These are phyloP conservation scores for Xiphorhynchus elegans DNA, from an alignment of 2,113 vertebrate genomes.

Conservation along the genomic window DNA sequence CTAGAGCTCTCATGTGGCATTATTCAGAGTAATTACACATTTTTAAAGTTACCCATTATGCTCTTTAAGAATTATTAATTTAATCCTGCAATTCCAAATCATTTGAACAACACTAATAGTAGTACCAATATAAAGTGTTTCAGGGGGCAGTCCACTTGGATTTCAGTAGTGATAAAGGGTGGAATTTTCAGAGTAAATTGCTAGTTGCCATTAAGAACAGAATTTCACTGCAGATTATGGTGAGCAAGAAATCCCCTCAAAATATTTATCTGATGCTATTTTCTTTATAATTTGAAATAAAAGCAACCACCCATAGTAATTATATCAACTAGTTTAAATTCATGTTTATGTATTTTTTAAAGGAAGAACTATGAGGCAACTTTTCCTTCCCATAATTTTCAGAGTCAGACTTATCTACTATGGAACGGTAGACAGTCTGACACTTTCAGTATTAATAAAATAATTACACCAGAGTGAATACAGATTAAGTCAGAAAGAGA, in stretches of 20 bases:
- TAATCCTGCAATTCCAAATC: neutral
- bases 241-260: neutral
- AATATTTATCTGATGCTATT: neutral
- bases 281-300: neutral
- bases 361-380: neutral
- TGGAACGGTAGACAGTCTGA: neutral
- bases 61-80: neutral
- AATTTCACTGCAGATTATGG: neutral
- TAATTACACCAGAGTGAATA: neutral
- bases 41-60: neutral
- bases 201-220: neutral
- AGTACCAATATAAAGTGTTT: neutral
- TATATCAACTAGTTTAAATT: neutral
- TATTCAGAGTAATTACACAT: neutral
- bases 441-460: neutral
- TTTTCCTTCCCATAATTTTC: neutral
- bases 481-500: neutral
- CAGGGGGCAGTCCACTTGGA: neutral
- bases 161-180: neutral
- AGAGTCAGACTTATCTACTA: neutral
- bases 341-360: neutral
- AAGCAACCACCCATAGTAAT: neutral
- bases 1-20: neutral
- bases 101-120: neutral
- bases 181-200: neutral